Base-by-base conservation (phyloP, 1,140 invertebrate genomes). In the Holcopasites calliopsidis region DNA sequence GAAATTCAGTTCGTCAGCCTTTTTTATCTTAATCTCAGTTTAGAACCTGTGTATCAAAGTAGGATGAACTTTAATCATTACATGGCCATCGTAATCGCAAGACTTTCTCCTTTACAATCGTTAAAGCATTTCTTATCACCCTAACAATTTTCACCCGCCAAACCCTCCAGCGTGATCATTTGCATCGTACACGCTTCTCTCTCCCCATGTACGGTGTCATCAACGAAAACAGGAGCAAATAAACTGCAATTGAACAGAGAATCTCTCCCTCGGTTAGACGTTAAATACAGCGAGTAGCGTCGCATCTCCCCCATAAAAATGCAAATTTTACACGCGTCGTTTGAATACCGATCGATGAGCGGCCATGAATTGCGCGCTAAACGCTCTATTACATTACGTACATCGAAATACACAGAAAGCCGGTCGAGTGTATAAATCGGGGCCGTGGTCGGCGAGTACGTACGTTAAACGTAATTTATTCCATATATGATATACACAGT, bases 391-490 rank as follows among this genome's bases (percentile, higher is more conserved):
- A 72, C 69, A 72, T 64, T n/a, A n/a, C n/a, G n/a, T n/a, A n/a
- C n/a, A n/a, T n/a, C 26, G 58, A 26, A 52, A 72, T 40, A 72
- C 58, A 72, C 58, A 21, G 69, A 77, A 77, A 58, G 44, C 33
- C 60, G 40, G 5, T 6, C 16, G 50, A 65, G 69, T 70, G 71
- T 71, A 74, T 79, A 82, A 82, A 58, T 73, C 72, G 49, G 54
- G 28, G 55, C 64, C 23, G 7, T 11, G 31, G 57, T 40, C 58
- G 52, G 50, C 64, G 64, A 65, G 54, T 71, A 60, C 61, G 50
- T 71, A 62, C 66, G 54, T 69, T 78, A 74, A 64, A 55, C 68
- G 72, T 75, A 75, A 75, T 83, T 83, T 74, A 78, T 80, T 80
- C 76, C 77, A 50, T 58, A 62, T 83, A 80, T 80, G 75, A 79